Conservation (phyloP, 2,113 vertebrate species). For the Pluvialis apricaria region DNA sequence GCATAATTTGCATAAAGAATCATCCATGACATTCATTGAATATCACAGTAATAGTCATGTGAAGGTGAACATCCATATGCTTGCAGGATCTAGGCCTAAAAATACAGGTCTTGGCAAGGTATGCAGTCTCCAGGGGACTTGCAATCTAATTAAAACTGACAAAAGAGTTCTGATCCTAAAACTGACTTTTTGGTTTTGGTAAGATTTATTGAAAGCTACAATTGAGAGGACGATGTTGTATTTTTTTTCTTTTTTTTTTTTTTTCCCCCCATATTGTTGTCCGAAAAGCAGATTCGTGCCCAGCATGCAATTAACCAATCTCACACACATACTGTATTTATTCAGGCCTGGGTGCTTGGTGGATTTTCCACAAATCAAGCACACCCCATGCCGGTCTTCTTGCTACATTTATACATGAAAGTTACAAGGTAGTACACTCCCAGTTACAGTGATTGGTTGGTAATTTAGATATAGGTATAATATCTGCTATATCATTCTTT, state of each 20-base stretch:
- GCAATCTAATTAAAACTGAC: background rate
- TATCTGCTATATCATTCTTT: no score
- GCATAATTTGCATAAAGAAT: background rate
- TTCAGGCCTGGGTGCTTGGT: no score
- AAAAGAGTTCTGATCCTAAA: background rate
- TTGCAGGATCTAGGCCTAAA: background rate
- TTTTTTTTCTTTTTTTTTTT: background rate
- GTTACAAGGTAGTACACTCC: no score
- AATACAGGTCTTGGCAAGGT: background rate
- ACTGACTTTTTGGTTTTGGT: background rate
- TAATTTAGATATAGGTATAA: no score
- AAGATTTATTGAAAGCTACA: background rate
- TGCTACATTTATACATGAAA: no score
- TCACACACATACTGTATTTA: no score
- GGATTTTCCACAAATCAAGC: no score
- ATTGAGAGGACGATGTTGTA: background rate
- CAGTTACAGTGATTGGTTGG: no score
- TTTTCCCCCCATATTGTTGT: no score
- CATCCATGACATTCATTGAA: background rate
- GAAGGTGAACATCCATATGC: background rate
- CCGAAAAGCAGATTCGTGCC: no score
- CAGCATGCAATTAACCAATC: no score
- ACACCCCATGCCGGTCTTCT: no score
- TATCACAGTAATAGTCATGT: background rate
- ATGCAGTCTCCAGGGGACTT: background rate